phyloP scores from a whole-genome alignment of 2,888 invertebrate genomes.

The Drosophila rubida region DNA sequence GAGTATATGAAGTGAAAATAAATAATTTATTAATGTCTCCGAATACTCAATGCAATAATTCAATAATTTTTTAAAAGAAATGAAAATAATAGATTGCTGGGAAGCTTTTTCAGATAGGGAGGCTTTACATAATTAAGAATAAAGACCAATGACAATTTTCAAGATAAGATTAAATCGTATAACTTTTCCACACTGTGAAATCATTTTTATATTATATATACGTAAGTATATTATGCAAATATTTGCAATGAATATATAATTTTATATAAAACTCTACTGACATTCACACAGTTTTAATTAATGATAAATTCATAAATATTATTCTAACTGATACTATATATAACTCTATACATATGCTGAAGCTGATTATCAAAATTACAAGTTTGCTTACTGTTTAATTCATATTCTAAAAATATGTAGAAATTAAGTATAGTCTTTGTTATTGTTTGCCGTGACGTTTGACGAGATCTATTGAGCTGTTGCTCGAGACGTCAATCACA shows the following conservation, averaged over 20 bases:
- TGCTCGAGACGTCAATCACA: constrained; percentile 19
- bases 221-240: neutral
- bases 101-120: neutral
- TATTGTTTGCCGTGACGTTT: neutral
- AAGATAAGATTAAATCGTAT: neutral
- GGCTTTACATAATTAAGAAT: neutral
- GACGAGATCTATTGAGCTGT: constrained; percentile 3
- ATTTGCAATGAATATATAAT: too few species aligned
- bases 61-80: too few species aligned
- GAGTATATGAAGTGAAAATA: neutral
- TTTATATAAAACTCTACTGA: neutral
- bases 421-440: neutral
- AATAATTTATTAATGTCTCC: neutral
- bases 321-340: neutral
- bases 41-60: too few species aligned
- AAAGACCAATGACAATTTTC: neutral
- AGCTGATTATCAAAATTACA: constrained; percentile 1
- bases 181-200: neutral
- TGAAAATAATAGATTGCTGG: too few species aligned
- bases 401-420: neutral
- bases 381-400: constrained; percentile 16
- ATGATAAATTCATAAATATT: neutral
- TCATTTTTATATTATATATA: neutral
- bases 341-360: too few species aligned
- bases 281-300: neutral